Evolutionary conservation across 1,140 invertebrate species (phyloP).

Genomic region (Manduca sexta): DNA sequence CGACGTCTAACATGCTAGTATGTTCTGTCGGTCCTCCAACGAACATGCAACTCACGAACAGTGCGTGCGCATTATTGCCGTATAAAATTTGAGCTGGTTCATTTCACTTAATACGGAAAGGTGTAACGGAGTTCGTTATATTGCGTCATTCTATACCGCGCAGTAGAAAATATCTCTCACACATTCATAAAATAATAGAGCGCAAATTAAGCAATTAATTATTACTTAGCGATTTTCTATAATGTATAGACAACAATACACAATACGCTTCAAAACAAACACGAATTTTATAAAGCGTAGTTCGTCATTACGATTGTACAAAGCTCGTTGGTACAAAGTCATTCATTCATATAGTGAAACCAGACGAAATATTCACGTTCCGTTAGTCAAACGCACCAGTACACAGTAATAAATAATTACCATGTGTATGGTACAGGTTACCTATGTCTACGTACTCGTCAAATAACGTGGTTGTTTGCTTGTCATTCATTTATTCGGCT

Average conservation of each 20-base stretch:
- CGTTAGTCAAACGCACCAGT: slow-evolving; percentile 36
- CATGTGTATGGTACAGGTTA: not conserved
- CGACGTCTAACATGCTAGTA: slow-evolving; percentile 11
- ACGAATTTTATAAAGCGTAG: slow-evolving; percentile 23
- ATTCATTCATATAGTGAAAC: slow-evolving; percentile 36
- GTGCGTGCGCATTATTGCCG: slow-evolving; percentile 47
- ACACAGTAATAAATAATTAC: slow-evolving; percentile 9
- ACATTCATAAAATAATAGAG: too few relatives aligned
- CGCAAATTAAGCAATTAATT: not conserved
- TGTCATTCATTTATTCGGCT: too few relatives aligned
- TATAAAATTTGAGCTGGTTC: slow-evolving; percentile 48
- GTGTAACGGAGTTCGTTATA: slow-evolving; percentile 25
- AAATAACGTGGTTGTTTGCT: too few relatives aligned
- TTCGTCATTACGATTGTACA: slow-evolving; percentile 19
- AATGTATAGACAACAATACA: too few relatives aligned
- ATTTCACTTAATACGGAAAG: slow-evolving; percentile 50
- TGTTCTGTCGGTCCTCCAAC: not conserved
- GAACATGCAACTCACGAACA: slow-evolving; percentile 22
- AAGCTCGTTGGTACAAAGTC: slow-evolving; percentile 29
- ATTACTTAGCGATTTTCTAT: too few relatives aligned
- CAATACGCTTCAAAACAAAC: too few relatives aligned
- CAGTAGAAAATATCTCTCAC: too few relatives aligned
- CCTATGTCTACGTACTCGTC: too few relatives aligned
- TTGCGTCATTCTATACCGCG: slow-evolving; percentile 32
- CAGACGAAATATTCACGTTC: slow-evolving; percentile 46